Percentiles rank a stretch among this genome's conserved stretches.
Evolutionary conservation across 1,140 invertebrate species (phyloP).

Genomic region (Patella vulgata): DNA sequence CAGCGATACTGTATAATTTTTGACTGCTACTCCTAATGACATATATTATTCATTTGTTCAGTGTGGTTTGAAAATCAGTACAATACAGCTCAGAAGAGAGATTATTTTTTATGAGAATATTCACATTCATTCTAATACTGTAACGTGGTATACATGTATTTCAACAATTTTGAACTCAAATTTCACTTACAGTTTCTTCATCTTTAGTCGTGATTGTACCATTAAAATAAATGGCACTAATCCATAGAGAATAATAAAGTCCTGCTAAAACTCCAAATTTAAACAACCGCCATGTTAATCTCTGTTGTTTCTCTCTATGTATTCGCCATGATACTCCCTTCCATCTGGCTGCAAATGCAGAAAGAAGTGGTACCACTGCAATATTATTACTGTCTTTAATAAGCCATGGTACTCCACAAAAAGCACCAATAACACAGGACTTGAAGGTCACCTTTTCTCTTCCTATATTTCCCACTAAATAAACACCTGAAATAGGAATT

Average conservation of each 20-base stretch:
- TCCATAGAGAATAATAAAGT: slow-evolving; percentile 80
- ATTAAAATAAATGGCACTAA: slow-evolving; percentile 88
- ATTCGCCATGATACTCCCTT: slow-evolving; percentile 46
- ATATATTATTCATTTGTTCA: no score
- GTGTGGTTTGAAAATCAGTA: no score
- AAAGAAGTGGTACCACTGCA: slow-evolving; percentile 30
- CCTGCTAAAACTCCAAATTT: slow-evolving; percentile 72
- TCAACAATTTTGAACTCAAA: slow-evolving; percentile 88
- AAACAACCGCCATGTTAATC: slow-evolving; percentile 63
- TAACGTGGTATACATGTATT: no score
- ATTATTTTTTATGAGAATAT: no score
- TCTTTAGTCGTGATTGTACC: slow-evolving; percentile 85
- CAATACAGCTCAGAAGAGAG: no score
- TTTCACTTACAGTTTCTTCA: slow-evolving; percentile 82
- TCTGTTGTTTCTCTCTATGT: slow-evolving; percentile 68
- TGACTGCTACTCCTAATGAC: no score
- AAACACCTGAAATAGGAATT: slow-evolving; percentile 76
- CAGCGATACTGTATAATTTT: no score
- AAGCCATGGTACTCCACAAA: slow-evolving; percentile 73
- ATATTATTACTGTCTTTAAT: slow-evolving; percentile 71
- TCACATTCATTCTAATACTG: no score
- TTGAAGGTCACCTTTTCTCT: slow-evolving; percentile 76
- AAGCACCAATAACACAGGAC: slow-evolving; percentile 77
- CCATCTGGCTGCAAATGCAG: slow-evolving; percentile 42
- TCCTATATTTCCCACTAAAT: slow-evolving; percentile 90